Conservation (phyloP, 2,113 vertebrate genomes). For the Brachionichthys hirsutus region DNA sequence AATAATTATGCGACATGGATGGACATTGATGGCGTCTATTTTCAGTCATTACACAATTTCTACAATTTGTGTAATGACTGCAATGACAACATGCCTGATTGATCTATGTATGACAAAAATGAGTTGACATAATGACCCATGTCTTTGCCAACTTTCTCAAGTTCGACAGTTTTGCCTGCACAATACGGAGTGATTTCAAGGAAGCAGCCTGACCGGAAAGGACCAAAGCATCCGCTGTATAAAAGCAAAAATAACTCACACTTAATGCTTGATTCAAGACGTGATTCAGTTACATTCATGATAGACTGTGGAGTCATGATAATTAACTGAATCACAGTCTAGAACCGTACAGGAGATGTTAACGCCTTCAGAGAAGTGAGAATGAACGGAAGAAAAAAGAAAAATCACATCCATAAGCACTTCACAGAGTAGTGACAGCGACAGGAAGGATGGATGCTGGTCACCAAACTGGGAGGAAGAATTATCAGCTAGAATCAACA, state of each 20-base stretch:
- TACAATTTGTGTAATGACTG: not conserved
- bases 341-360: no score
- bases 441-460: slow-evolving; percentile 26
- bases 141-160: not conserved
- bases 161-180: no score
- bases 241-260: not conserved
- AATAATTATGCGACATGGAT: not conserved
- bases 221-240: no score
- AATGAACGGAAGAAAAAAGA: slow-evolving; percentile 4
- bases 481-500: not conserved
- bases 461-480: not conserved
- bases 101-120: not conserved
- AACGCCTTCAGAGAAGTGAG: not conserved
- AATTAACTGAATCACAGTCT: not conserved
- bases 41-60: no score
- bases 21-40: not conserved
- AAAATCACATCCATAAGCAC: slow-evolving; percentile 19
- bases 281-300: no score
- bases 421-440: slow-evolving; percentile 17
- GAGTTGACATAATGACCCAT: not conserved
- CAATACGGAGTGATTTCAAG: not conserved
- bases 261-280: no score
- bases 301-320: no score
- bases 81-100: not conserved
- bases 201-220: not conserved